These are phyloP conservation scores for Osmerus mordax DNA, from an alignment of 2,113 vertebrate species.

Conservation along the genomic window DNA sequence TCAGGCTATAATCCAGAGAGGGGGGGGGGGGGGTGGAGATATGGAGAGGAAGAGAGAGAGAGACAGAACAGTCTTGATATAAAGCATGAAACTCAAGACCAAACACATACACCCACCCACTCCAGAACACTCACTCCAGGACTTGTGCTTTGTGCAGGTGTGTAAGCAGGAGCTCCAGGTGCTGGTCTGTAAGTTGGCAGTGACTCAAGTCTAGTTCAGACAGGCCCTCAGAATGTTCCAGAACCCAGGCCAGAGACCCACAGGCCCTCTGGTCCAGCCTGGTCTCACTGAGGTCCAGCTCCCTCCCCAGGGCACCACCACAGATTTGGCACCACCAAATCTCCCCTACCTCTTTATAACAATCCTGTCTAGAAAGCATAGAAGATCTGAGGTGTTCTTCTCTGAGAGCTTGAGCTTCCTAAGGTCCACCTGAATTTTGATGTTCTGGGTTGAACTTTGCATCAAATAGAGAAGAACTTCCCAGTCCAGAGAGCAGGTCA, in stretches of 20 bases:
- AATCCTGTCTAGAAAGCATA: constrained; percentile 31
- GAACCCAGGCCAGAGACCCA: constrained; percentile 31
- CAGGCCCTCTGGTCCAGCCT: constrained; percentile 25
- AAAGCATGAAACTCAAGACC: background rate
- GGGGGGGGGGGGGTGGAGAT: too few relatives aligned
- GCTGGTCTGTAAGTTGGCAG: constrained; percentile 35
- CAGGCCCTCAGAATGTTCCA: constrained; percentile 41
- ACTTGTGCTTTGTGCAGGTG: constrained; percentile 36
- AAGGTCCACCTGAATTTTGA: constrained; percentile 28
- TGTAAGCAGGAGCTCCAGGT: constrained; percentile 34
- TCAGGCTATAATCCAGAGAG: constrained; percentile 30
- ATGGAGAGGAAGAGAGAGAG: background rate
- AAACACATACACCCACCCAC: background rate
- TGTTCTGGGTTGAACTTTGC: constrained; percentile 1
- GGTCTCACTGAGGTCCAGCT: constrained; percentile 46
- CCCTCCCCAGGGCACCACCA: constrained; percentile 24
- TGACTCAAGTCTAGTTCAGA: constrained; percentile 48
- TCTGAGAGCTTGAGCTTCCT: constrained; percentile 19
- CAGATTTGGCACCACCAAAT: too few relatives aligned
- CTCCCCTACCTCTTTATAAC: constrained; percentile 29
- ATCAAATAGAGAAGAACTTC: constrained; percentile 31
- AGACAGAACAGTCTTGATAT: background rate
- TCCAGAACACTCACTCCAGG: constrained; percentile 38
- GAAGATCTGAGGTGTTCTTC: constrained; percentile 18
- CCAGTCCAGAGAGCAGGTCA: constrained; percentile 33